Percentiles rank a stretch among this genome's conserved stretches.
Conservation (phyloP, 2,797 vertebrate species). For the Enteromius paludinosus region DNA sequence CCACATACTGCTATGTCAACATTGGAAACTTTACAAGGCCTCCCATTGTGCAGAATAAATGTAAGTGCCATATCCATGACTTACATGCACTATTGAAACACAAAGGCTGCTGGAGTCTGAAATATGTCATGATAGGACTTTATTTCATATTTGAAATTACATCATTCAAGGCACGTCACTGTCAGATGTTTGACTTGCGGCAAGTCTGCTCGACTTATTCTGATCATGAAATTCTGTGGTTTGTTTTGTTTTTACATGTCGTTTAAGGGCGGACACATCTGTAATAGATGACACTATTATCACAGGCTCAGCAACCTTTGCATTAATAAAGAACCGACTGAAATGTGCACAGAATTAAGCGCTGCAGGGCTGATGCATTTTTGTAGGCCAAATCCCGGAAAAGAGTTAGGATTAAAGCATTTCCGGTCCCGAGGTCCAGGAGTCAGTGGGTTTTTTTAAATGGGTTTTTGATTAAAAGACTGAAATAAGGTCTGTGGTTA, state of each 20-base stretch:
- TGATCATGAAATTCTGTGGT: neutral
- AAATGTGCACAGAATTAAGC: neutral
- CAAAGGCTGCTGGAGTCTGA: neutral
- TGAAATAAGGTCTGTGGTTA: neutral
- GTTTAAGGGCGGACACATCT: neutral
- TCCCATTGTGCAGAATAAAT: constrained; percentile 16
- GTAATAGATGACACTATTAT: neutral
- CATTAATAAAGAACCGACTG: neutral
- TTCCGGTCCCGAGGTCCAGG: neutral
- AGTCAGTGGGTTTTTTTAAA: neutral
- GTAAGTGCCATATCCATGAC: neutral
- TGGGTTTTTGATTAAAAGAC: neutral
- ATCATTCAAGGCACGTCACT: neutral
- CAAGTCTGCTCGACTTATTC: neutral
- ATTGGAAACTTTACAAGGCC: constrained; percentile 7
- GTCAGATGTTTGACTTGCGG: neutral
- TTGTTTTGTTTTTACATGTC: neutral
- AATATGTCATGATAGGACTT: neutral
- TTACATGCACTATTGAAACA: neutral
- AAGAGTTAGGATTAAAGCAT: neutral
- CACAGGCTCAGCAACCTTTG: neutral
- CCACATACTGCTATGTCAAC: constrained; percentile 27
- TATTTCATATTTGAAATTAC: neutral
- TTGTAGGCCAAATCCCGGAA: neutral
- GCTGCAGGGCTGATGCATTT: neutral